phyloP scores from a whole-genome alignment of 2,113 vertebrate species.

The Nematolebias whitei region DNA sequence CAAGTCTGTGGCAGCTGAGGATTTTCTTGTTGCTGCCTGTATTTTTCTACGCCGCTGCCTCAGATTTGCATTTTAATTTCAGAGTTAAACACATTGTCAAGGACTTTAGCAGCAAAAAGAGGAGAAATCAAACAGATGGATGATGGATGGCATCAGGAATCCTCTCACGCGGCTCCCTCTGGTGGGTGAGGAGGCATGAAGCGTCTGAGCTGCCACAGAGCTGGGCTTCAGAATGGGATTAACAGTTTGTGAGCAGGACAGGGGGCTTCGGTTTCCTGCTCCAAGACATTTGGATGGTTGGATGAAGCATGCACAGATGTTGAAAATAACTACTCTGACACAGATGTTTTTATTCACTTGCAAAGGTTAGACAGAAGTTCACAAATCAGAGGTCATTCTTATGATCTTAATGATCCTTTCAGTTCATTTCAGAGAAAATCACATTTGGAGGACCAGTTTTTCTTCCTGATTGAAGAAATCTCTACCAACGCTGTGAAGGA shows the following conservation, averaged over 20 bases:
- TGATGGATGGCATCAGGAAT: conserved; percentile 31
- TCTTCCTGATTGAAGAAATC: neutral
- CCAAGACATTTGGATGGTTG: conserved; percentile 54
- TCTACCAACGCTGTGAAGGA: neutral
- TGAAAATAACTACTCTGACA: no score
- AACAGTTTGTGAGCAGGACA: conserved; percentile 28
- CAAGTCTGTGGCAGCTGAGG: conserved; percentile 28
- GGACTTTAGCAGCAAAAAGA: conserved; percentile 27
- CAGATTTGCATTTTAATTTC: conserved; percentile 46
- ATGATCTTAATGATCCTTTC: neutral
- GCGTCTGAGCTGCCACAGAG: conserved; percentile 5
- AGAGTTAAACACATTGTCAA: conserved; percentile 53
- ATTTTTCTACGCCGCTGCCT: conserved; percentile 45
- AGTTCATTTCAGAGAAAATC: conserved; percentile 21
- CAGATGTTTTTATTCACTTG: no score
- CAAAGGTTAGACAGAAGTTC: no score
- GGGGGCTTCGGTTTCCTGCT: conserved; percentile 51
- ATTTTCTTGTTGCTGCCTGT: conserved; percentile 26
- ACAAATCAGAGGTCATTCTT: no score
- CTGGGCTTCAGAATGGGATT: conserved; percentile 31
- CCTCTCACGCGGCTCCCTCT: conserved; percentile 65
- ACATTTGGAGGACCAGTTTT: neutral
- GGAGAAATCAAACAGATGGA: conserved; percentile 39
- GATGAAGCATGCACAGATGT: conserved; percentile 16
- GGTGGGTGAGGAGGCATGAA: conserved; percentile 39